Percentiles rank a stretch among this genome's conserved stretches.
phyloP scores from a whole-genome alignment of 2,888 invertebrate genomes.

The Carterocephalus palaemon region DNA sequence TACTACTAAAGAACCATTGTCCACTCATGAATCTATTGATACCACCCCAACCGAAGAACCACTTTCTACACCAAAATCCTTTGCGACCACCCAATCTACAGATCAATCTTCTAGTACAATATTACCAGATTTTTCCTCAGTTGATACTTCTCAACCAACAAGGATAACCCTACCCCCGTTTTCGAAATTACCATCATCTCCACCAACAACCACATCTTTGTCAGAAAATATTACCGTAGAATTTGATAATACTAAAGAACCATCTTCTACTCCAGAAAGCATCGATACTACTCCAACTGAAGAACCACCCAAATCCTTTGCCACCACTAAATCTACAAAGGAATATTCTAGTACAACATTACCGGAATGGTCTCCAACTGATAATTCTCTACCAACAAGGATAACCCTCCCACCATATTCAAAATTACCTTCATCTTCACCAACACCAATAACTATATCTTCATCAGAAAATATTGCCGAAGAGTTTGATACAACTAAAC shows the following conservation, averaged over 20 bases:
- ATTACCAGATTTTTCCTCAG: neutral
- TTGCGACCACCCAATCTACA: too few relatives aligned
- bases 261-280: too few relatives aligned
- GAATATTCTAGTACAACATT: too few relatives aligned
- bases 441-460: neutral
- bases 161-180: neutral
- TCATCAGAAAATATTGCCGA: neutral
- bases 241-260: neutral
- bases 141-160: neutral
- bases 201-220: neutral
- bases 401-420: conserved; percentile 2
- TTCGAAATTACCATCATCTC: neutral
- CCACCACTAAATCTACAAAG: too few relatives aligned
- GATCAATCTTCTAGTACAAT: too few relatives aligned
- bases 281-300: too few relatives aligned
- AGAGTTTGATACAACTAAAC: neutral
- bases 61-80: too few relatives aligned
- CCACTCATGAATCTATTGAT: too few relatives aligned
- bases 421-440: neutral
- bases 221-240: neutral
- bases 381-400: neutral
- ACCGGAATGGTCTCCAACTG: neutral
- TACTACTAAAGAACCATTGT: neutral
- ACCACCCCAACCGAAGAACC: too few relatives aligned
- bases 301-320: too few relatives aligned